Conservation (phyloP, 2,797 vertebrate genomes). For the Anguilla marmorata region DNA sequence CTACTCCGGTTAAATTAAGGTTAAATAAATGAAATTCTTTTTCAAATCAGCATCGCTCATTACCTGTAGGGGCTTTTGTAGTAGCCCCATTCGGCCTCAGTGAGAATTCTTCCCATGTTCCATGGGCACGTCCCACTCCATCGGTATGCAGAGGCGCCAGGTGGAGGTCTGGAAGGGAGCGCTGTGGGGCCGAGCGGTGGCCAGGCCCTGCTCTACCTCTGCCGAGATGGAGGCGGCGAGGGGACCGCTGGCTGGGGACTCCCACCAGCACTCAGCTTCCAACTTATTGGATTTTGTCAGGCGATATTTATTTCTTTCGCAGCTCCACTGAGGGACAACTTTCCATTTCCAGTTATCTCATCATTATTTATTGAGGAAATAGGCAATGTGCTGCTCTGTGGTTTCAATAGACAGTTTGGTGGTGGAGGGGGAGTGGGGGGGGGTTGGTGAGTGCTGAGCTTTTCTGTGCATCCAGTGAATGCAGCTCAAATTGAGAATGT, state of each 20-base stretch:
- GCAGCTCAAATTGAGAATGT: conserved; percentile 34
- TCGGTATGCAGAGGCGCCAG: conserved; percentile 46
- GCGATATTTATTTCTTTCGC: conserved; percentile 65
- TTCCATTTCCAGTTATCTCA: conserved; percentile 63
- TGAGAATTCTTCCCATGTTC: not conserved
- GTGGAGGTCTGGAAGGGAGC: conserved; percentile 40
- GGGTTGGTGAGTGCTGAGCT: conserved; percentile 28
- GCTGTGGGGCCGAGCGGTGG: conserved; percentile 44
- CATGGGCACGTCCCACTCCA: not conserved
- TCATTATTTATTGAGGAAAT: conserved; percentile 67
- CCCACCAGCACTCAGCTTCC: conserved; percentile 50
- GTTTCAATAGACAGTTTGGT: conserved; percentile 38
- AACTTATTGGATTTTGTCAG: conserved; percentile 65
- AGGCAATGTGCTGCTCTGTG: conserved; percentile 45
- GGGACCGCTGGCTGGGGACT: conserved; percentile 53
- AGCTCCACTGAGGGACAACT: conserved; percentile 57
- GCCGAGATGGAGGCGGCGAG: conserved; percentile 36
- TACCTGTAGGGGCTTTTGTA: too few relatives aligned
- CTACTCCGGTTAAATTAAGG: too few relatives aligned
- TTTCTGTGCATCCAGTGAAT: conserved; percentile 37
- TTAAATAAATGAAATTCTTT: too few relatives aligned
- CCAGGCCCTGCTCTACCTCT: conserved; percentile 19
- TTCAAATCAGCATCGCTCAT: too few relatives aligned
- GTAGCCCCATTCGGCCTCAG: not conserved
- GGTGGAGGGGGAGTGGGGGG: conserved; percentile 12